Conservation (phyloP, 2,888 invertebrate species). For the Octodonta nipae region DNA sequence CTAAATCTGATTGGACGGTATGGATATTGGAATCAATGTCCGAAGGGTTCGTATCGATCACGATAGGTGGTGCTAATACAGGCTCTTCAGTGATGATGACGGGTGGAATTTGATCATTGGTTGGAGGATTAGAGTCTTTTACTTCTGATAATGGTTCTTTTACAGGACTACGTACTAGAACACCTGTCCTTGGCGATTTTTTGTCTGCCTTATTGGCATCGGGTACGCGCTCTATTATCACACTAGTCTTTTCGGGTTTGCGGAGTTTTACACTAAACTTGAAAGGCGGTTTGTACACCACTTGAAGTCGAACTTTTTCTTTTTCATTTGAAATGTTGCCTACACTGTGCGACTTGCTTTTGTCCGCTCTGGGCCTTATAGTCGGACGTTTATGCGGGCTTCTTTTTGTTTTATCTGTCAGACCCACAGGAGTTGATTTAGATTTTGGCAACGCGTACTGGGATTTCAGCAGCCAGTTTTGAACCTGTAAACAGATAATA, state of each 20-base stretch:
- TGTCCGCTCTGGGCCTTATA: conserved; percentile 38
- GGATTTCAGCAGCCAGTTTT: conserved; percentile 70
- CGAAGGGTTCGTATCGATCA: conserved; percentile 15
- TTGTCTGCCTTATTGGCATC: too few relatives aligned
- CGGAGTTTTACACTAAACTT: conserved; percentile 70
- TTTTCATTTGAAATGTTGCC: conserved; percentile 50
- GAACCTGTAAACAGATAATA: too few relatives aligned
- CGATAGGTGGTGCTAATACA: too few relatives aligned
- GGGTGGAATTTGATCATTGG: too few relatives aligned
- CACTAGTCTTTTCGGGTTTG: conserved; percentile 54
- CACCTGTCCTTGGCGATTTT: conserved; percentile 34
- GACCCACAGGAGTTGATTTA: conserved; percentile 68
- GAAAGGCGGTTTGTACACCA: conserved; percentile 78
- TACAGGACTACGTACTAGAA: conserved; percentile 39
- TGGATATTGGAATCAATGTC: conserved; percentile 44
- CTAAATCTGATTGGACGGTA: conserved; percentile 48
- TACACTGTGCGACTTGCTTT: conserved; percentile 51
- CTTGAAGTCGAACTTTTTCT: conserved; percentile 64
- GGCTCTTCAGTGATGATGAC: too few relatives aligned
- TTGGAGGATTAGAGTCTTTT: conserved; percentile 7
- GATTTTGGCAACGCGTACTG: conserved; percentile 63
- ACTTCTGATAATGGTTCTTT: too few relatives aligned
- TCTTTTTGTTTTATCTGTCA: conserved; percentile 44
- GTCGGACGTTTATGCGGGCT: conserved; percentile 37
- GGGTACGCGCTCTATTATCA: conserved; percentile 45